phyloP scores from a whole-genome alignment of 2,113 vertebrate species.

The Setophaga kirtlandii region DNA sequence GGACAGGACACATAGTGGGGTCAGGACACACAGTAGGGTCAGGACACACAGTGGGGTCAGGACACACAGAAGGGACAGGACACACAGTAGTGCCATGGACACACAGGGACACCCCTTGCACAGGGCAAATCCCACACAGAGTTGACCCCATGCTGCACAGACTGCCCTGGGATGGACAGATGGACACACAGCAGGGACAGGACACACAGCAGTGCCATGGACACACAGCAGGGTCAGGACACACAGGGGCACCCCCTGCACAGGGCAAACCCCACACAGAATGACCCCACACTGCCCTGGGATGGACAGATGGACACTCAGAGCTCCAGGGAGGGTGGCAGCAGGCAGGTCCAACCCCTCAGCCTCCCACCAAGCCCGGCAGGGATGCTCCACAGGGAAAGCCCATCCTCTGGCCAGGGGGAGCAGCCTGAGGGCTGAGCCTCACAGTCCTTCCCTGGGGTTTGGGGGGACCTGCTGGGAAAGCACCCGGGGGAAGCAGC shows the following conservation, averaged over 20 bases:
- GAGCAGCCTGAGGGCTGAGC: neutral
- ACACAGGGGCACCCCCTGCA: neutral
- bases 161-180: neutral
- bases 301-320: fast-evolving
- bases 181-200: neutral
- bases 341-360: neutral
- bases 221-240: fast-evolving
- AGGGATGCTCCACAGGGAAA: neutral
- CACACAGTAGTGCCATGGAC: no score
- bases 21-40: fast-evolving
- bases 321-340: neutral
- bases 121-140: neutral
- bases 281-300: neutral
- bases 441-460: neutral
- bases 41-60: no score
- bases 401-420: no score
- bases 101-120: fast-evolving
- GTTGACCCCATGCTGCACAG: fast-evolving
- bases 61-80: neutral
- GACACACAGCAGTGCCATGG: fast-evolving
- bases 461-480: neutral
- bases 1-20: fast-evolving
- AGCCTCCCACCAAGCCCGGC: neutral
- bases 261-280: neutral
- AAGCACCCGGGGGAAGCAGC: fast-evolving